phyloP scores from a whole-genome alignment of 2,888 invertebrate species.

The Cataglyphis cursor region DNA sequence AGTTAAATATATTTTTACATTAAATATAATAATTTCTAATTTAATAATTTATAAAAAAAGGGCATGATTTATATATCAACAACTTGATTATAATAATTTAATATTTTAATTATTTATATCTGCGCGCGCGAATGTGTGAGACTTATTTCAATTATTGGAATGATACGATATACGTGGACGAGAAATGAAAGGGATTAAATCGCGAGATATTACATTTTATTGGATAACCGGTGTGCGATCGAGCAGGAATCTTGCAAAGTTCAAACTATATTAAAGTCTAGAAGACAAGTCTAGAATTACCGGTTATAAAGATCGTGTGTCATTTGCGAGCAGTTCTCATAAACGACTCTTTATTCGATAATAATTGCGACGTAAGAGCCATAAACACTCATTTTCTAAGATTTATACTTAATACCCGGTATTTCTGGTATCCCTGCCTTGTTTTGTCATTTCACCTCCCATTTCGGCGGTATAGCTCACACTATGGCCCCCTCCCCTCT shows the following conservation, averaged over 20 bases:
- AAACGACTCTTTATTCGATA: constrained; percentile 85
- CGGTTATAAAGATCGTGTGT: constrained; percentile 79
- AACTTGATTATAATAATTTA: background rate
- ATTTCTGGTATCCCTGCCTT: constrained; percentile 69
- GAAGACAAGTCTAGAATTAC: constrained; percentile 72
- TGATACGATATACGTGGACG: background rate
- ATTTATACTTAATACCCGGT: constrained; percentile 75
- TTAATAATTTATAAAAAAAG: background rate
- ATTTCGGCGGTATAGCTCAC: constrained; percentile 52
- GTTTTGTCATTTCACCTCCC: constrained; percentile 68
- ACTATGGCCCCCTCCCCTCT: constrained; percentile 9
- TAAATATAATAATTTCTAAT: background rate
- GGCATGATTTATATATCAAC: background rate
- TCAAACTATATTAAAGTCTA: constrained; percentile 6
- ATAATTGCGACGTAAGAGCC: constrained; percentile 81
- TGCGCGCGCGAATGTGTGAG: background rate
- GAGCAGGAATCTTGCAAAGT: constrained; percentile 9
- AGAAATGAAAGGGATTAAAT: background rate
- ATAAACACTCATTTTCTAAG: constrained; percentile 82
- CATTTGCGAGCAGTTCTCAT: constrained; percentile 79
- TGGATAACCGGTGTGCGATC: background rate
- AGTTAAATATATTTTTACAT: background rate
- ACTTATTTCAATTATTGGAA: constrained; percentile 13
- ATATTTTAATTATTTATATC: constrained; percentile 23
- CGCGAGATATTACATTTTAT: constrained; percentile 26